Base-by-base conservation (phyloP, 2,888 invertebrate genomes). In the Sarcophaga rosellei region DNA sequence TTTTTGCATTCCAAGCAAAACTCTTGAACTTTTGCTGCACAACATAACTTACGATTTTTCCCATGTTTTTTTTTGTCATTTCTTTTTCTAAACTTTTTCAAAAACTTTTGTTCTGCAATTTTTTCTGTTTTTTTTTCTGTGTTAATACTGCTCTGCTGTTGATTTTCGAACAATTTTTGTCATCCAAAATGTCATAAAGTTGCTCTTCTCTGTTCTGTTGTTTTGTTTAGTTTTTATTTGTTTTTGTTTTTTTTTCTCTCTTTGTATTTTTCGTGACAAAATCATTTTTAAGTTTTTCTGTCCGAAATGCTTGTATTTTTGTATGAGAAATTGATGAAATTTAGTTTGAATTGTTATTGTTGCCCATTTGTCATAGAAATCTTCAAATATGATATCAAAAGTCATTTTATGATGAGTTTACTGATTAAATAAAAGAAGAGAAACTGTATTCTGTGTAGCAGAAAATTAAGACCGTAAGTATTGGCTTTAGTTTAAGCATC, bases 121-220 rank as follows among this genome's bases (percentile, higher is more conserved):
- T 81, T 25, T 20, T 17, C 1, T n/a, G 11, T 17, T 5, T 73
- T 73, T 57, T 44, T 11, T 2, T 76, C 6, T 53, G 21, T 47
- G 17, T 12, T 53, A 53, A 15, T 53, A 17, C 53, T 53, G 15
- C 53, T 53, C 53, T 53, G 53, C 53, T 53, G 53, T 53, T 53
- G 53, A 44, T 45, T 66, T 66, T 66, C 25, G 6, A 44, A 69
- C 75, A 35, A 45, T 23, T 59, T 65, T 21, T 70, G 45, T 57
- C 76, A 81, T 23, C 63, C 63, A 81, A 76, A 35, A 76, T 70
- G 81, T 76, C 70, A 72, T 23, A 82, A 82, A 82, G 59, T 70
- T 35, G 35, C 8, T 82, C 70, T 76, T 70, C 23, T 21, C 20
- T 59, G 25, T 66, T 65, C 44, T 35, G 35, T 8, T 20, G 3